Evolutionary conservation across 2,113 vertebrate genomes (phyloP).

Genomic region (Cebidichthys violaceus): DNA sequence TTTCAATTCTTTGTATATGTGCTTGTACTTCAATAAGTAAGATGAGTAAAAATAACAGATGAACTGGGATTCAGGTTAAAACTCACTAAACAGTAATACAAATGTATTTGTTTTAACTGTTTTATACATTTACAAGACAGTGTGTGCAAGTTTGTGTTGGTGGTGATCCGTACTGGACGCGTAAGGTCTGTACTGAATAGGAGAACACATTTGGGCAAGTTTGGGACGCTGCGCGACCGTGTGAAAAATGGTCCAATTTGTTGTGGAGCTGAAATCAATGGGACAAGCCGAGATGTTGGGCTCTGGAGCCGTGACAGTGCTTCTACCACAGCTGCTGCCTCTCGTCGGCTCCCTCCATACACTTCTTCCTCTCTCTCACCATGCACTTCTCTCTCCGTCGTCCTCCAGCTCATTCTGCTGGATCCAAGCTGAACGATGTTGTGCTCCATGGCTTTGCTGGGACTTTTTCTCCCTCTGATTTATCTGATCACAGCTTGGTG

Average conservation of each 20-base stretch:
- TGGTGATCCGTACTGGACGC: slow-evolving; percentile 24
- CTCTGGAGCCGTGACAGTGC: slow-evolving; percentile 26
- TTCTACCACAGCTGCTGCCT: slow-evolving; percentile 44
- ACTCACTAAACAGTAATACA: not conserved
- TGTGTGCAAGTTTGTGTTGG: not conserved
- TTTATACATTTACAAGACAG: not conserved
- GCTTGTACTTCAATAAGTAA: too few relatives aligned
- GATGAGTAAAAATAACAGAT: too few relatives aligned
- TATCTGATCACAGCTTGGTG: not conserved
- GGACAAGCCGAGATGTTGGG: slow-evolving; percentile 51
- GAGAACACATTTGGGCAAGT: too few relatives aligned
- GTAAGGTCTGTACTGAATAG: slow-evolving; percentile 38
- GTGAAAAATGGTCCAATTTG: slow-evolving; percentile 78
- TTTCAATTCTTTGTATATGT: too few relatives aligned
- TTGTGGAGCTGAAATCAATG: slow-evolving; percentile 76
- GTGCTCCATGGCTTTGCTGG: not conserved
- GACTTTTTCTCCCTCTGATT: slow-evolving; percentile 32
- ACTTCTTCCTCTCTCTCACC: not conserved
- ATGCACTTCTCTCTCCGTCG: slow-evolving; percentile 7
- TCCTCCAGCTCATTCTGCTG: slow-evolving; percentile 15
- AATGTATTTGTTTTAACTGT: slow-evolving; percentile 15
- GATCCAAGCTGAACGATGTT: not conserved
- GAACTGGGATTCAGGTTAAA: not conserved
- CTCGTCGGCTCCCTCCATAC: slow-evolving; percentile 1
- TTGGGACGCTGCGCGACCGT: slow-evolving; percentile 35